Evolutionary conservation across 2,113 vertebrate species (phyloP).

Genomic region (Hyaena hyaena): DNA sequence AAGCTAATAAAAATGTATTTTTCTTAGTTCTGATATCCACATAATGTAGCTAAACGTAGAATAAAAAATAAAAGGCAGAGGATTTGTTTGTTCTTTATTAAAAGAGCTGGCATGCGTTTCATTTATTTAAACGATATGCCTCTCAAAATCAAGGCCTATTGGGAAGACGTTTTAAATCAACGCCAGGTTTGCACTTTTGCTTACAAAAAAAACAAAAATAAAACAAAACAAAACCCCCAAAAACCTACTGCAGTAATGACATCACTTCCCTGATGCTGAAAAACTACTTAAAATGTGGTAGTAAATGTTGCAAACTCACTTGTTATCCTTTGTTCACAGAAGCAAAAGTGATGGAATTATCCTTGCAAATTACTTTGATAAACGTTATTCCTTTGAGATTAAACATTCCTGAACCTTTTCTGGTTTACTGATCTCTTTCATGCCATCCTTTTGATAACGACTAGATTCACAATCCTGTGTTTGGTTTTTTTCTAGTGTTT

Average conservation of each 20-base stretch:
- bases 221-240: neutral
- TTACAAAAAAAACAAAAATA: neutral
- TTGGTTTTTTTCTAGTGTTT: neutral
- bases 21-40: neutral
- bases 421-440: conserved; percentile 70
- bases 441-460: neutral
- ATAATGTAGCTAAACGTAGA: neutral
- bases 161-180: conserved; percentile 46
- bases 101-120: neutral
- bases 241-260: neutral
- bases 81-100: neutral
- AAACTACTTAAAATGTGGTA: conserved; percentile 47
- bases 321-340: conserved; percentile 64
- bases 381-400: conserved; percentile 62
- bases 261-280: conserved; percentile 16
- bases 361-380: conserved; percentile 70
- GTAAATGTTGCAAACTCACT: conserved; percentile 4
- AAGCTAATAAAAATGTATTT: neutral
- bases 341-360: conserved; percentile 66
- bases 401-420: conserved; percentile 50
- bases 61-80: neutral
- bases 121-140: neutral
- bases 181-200: conserved; percentile 60
- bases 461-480: neutral
- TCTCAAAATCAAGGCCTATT: conserved; percentile 57